Evolutionary conservation across 2,113 vertebrate genomes (phyloP), one percentile per base, ranked within the genome.

Genomic region (Sporophila hypoxantha): DNA sequence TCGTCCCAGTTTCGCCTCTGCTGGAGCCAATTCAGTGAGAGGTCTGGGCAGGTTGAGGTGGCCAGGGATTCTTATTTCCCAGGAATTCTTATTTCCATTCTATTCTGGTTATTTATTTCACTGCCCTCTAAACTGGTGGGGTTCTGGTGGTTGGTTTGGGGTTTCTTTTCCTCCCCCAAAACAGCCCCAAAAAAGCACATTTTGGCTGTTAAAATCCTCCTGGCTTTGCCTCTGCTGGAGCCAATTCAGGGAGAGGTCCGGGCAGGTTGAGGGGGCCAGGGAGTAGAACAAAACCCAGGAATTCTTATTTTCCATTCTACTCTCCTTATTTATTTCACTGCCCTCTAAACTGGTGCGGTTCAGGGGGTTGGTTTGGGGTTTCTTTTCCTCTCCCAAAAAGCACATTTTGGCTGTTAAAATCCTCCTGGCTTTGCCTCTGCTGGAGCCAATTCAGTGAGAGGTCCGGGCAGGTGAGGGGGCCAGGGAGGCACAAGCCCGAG

Each of bases 271-370:
- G 68, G 30, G 2, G 61, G 65, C 27, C 79, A 11, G 80, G 19
- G 4, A 10, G 39, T 14, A 15, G 6, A 2, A 5, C 5, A 25
- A 61, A 42, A 23, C 13, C 0, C 1, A 41, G 4, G 5, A 36
- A 25, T 12, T 5, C 0, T 0, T 2, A 18, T n/a, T 23, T 37
- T 30, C 44, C 20, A 3, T 32, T 70, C 52, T 34, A 2, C 5
- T 44, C 61, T n/a, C 9, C 1, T 5, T 0, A 4, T 20, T 53
- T 7, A 27, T 61, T 41, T 62, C 53, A 10, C 19, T 32, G 10
- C 4, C 34, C 55, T 30, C 3, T 3, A 2, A 42, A 13, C 29
- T 0, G 13, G 1, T 2, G 60, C 13, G 37, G 26, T 0, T 34
- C 29, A 37, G 23, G 0, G 7, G 9, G 14, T 16, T 32, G 49